A percentile compares a stretch with the other conserved stretches of the same genome.
Evolutionary conservation across 2,113 vertebrate species (phyloP).

Genomic region (Campylorhamphus procurvoides): DNA sequence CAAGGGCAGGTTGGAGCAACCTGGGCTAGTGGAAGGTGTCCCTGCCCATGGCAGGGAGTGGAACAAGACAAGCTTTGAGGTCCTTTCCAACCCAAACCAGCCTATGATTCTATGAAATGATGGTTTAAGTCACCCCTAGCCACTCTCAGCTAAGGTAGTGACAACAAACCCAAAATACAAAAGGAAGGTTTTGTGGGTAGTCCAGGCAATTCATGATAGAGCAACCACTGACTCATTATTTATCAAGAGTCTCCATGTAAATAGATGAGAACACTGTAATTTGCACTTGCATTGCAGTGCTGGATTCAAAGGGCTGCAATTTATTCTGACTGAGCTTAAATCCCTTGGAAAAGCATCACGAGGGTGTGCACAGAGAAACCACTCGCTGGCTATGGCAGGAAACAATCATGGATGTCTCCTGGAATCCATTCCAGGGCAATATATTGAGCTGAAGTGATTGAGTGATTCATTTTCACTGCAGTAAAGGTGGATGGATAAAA

Average conservation of each 20-base stretch:
- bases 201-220: background rate
- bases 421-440: background rate
- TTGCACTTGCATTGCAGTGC: background rate
- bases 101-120: background rate
- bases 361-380: background rate
- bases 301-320: background rate
- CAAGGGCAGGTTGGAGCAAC: accelerated
- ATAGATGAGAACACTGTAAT: conserved; percentile 35
- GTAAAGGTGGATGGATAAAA: background rate
- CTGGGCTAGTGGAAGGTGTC: background rate
- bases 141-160: background rate
- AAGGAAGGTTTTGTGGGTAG: background rate
- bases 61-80: background rate
- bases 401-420: background rate
- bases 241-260: conserved; percentile 24
- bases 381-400: background rate
- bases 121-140: background rate
- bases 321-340: conserved; percentile 14
- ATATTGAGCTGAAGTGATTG: background rate
- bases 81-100: background rate
- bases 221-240: conserved; percentile 46
- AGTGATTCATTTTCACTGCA: background rate
- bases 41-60: background rate
- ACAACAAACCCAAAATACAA: background rate
- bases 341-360: background rate